A percentile compares a stretch with the other conserved stretches of the same genome.
These are phyloP conservation scores for Elephantulus edwardii DNA, from an alignment of 2,113 vertebrate genomes.

Conservation along the genomic window DNA sequence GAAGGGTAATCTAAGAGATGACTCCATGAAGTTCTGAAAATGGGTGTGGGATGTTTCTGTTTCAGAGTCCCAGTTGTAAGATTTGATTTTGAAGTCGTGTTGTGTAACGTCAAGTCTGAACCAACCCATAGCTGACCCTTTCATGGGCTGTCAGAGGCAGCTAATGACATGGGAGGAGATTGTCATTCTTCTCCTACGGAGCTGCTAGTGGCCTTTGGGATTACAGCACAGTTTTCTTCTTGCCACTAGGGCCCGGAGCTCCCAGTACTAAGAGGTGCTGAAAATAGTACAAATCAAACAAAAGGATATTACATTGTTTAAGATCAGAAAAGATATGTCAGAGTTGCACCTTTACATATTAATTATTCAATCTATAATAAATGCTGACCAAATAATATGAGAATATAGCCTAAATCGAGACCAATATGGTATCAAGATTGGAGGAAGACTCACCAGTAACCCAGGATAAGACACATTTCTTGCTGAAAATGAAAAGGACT, in stretches of 20 bases:
- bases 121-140: too few relatives aligned
- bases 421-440: background rate
- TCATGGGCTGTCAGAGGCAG: too few relatives aligned
- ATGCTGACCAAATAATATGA: background rate
- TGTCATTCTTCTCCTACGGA: too few relatives aligned
- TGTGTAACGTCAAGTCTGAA: too few relatives aligned
- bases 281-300: too few relatives aligned
- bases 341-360: background rate
- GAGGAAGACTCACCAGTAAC: background rate
- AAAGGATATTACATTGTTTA: background rate
- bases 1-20: background rate
- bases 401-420: too few relatives aligned
- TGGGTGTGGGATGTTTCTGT: background rate
- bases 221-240: too few relatives aligned
- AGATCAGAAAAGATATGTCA: background rate
- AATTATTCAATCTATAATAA: background rate
- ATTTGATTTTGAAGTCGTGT: too few relatives aligned
- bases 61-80: slow-evolving; percentile 12
- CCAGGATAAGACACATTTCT: background rate
- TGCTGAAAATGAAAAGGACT: background rate
- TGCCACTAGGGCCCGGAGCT: too few relatives aligned
- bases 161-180: too few relatives aligned
- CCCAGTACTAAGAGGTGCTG: too few relatives aligned
- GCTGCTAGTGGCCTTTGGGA: too few relatives aligned
- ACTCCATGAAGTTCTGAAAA: background rate